phyloP scores from a whole-genome alignment of 2,113 vertebrate genomes.

The Bambusicola thoracicus region DNA sequence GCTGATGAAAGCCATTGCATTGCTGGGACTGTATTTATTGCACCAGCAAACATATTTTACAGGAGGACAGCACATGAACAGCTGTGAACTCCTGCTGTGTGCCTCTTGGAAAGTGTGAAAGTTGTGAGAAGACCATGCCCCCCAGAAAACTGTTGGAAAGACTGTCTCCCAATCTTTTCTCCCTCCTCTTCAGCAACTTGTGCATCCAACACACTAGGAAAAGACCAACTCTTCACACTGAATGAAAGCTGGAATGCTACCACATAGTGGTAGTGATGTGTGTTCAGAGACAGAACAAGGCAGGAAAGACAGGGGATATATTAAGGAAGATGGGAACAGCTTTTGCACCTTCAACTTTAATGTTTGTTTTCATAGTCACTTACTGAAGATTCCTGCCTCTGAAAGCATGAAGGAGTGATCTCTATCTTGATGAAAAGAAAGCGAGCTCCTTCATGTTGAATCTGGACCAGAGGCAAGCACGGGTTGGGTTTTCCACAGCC shows the following conservation, averaged over 20 bases:
- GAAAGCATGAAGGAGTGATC: neutral
- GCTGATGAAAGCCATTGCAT: neutral
- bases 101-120: neutral
- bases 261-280: neutral
- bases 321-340: neutral
- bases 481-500: neutral
- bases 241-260: neutral
- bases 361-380: neutral
- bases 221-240: neutral
- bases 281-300: neutral
- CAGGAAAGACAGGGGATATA: neutral
- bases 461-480: neutral
- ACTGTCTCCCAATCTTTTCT: neutral
- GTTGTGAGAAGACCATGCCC: neutral
- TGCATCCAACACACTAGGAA: neutral
- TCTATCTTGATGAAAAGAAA: neutral
- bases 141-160: neutral
- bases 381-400: neutral
- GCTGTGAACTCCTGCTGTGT: neutral
- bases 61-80: neutral
- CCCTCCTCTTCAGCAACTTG: neutral
- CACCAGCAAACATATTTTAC: neutral
- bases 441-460: neutral
- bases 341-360: neutral
- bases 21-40: neutral